A percentile compares a stretch with the other conserved stretches of the same genome.
phyloP scores from a whole-genome alignment of 2,113 vertebrate genomes.

The Pelusios castaneus region DNA sequence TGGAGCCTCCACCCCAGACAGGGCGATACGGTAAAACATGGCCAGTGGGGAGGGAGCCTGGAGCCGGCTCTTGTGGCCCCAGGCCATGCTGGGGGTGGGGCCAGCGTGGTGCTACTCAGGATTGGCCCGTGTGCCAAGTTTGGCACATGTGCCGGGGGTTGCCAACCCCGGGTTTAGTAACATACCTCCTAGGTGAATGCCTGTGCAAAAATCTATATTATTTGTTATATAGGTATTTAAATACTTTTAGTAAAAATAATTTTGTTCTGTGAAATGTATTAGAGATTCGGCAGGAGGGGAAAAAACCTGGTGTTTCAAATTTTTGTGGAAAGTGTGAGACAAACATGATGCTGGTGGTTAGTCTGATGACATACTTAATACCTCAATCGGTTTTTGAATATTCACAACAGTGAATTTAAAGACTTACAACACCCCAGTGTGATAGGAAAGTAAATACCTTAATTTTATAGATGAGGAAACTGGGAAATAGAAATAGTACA shows the following conservation, averaged over 20 bases:
- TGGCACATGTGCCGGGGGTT: too few species aligned
- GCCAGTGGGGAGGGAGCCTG: too few species aligned
- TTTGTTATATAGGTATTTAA: background rate
- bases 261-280: too few species aligned
- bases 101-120: too few species aligned
- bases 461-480: background rate
- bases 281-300: background rate
- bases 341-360: background rate
- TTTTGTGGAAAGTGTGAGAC: background rate
- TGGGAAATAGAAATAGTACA: background rate
- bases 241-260: too few species aligned
- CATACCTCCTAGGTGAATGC: background rate
- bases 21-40: too few species aligned
- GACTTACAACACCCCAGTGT: background rate
- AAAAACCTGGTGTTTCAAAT: background rate
- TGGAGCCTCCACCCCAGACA: too few species aligned
- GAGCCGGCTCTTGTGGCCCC: too few species aligned
- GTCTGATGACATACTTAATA: background rate
- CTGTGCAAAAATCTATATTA: background rate
- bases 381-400: too few species aligned
- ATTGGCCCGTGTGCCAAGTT: too few species aligned
- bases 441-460: background rate
- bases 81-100: too few species aligned
- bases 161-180: too few species aligned
- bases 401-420: background rate